These are phyloP conservation scores for Symphodus melops DNA, from an alignment of 2,113 vertebrate genomes.

Conservation along the genomic window DNA sequence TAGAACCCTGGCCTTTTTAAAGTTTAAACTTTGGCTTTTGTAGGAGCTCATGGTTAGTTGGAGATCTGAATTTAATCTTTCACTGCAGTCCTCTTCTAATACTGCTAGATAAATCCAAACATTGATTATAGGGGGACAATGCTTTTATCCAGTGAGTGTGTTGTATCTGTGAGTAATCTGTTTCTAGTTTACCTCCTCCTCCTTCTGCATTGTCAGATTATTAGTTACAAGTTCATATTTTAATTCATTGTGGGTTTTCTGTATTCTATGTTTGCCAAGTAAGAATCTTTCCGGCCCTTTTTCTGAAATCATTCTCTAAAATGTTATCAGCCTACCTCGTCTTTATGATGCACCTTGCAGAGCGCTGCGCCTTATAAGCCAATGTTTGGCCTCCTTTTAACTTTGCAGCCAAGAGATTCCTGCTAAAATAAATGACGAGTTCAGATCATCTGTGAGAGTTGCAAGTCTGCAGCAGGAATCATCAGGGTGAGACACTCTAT, in stretches of 20 bases:
- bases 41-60: slow-evolving; percentile 5
- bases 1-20: slow-evolving; percentile 54
- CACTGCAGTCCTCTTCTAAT: slow-evolving; percentile 17
- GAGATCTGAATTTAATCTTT: slow-evolving; percentile 28
- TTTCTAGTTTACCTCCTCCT: neutral
- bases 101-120: slow-evolving; percentile 13
- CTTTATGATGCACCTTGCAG: slow-evolving; percentile 65
- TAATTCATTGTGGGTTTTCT: slow-evolving; percentile 12
- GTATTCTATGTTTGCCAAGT: slow-evolving; percentile 56
- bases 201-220: slow-evolving; percentile 7
- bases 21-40: slow-evolving; percentile 53
- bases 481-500: slow-evolving; percentile 22
- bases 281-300: slow-evolving; percentile 57
- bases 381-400: slow-evolving; percentile 81
- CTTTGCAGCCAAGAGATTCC: slow-evolving; percentile 57
- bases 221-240: slow-evolving; percentile 3
- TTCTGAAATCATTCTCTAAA: slow-evolving; percentile 43
- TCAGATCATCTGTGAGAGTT: slow-evolving; percentile 35
- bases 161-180: slow-evolving; percentile 9
- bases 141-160: neutral
- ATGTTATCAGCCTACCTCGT: slow-evolving; percentile 42
- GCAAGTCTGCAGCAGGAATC: slow-evolving; percentile 33
- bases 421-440: slow-evolving; percentile 60
- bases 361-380: slow-evolving; percentile 77
- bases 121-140: neutral